Conservation (phyloP, 2,113 vertebrate species). For the Malurus alboscapulatus region DNA sequence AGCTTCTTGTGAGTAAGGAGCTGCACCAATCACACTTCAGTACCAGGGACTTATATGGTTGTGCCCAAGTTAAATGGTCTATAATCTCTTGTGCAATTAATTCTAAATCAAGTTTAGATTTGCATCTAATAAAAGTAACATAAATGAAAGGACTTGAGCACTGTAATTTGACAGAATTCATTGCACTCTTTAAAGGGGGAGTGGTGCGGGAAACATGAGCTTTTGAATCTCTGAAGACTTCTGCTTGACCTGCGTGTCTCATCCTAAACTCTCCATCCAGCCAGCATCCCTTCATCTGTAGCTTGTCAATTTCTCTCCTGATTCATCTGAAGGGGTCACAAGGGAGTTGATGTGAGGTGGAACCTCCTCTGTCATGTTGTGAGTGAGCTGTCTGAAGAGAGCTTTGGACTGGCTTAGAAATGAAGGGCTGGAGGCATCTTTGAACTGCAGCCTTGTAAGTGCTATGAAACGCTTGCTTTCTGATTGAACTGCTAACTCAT, state of each 20-base stretch:
- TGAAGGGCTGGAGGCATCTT: neutral
- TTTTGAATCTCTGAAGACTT: neutral
- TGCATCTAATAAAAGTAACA: neutral
- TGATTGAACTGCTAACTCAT: neutral
- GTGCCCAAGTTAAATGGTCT: neutral
- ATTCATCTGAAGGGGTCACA: conserved; percentile 4
- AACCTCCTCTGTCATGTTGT: neutral
- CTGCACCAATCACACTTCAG: neutral
- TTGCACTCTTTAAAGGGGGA: neutral
- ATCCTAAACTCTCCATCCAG: neutral
- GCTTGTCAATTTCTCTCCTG: neutral
- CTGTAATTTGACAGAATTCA: neutral
- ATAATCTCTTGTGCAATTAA: neutral
- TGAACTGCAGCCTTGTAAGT: neutral
- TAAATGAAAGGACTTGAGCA: neutral
- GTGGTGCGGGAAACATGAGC: neutral
- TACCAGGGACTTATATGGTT: neutral
- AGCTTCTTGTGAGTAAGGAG: neutral
- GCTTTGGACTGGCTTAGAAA: neutral
- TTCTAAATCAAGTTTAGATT: neutral
- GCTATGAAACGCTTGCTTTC: neutral
- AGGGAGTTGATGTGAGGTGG: neutral
- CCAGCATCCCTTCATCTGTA: neutral
- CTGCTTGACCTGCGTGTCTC: neutral
- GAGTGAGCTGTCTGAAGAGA: neutral